A percentile compares a stretch with the other conserved stretches of the same genome.
phyloP scores from a whole-genome alignment of 53 echinoderm and acorn worm species.

The Zoroaster sp. region DNA sequence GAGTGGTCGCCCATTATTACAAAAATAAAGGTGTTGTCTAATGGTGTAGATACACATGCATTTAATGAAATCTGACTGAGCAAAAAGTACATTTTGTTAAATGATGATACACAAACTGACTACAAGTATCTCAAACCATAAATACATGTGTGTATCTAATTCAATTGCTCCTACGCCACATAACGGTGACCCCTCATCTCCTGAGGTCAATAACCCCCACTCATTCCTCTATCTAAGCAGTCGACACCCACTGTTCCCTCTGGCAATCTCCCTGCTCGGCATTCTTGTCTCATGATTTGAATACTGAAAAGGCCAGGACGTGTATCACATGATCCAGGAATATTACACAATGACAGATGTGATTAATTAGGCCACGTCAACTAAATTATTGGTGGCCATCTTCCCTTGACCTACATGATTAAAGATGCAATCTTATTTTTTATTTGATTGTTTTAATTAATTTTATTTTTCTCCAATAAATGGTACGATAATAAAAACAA shows the following conservation, averaged over 20 bases:
- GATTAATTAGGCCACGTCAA: neutral
- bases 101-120: too few relatives aligned
- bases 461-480: too few relatives aligned
- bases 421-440: too few relatives aligned
- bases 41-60: too few relatives aligned
- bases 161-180: neutral
- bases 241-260: neutral
- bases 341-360: neutral
- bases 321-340: neutral
- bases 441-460: too few relatives aligned
- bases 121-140: too few relatives aligned
- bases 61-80: too few relatives aligned
- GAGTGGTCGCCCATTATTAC: too few relatives aligned
- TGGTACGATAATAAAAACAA: too few relatives aligned
- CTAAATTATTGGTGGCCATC: neutral
- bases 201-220: neutral
- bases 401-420: neutral
- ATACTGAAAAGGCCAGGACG: neutral
- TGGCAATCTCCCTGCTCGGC: neutral
- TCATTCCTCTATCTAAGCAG: neutral
- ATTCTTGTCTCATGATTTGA: neutral
- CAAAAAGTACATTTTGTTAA: too few relatives aligned
- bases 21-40: too few relatives aligned
- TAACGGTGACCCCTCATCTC: neutral
- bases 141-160: too few relatives aligned